Conservation (phyloP, 1,140 invertebrate genomes). For the Drosophila leontia region DNA sequence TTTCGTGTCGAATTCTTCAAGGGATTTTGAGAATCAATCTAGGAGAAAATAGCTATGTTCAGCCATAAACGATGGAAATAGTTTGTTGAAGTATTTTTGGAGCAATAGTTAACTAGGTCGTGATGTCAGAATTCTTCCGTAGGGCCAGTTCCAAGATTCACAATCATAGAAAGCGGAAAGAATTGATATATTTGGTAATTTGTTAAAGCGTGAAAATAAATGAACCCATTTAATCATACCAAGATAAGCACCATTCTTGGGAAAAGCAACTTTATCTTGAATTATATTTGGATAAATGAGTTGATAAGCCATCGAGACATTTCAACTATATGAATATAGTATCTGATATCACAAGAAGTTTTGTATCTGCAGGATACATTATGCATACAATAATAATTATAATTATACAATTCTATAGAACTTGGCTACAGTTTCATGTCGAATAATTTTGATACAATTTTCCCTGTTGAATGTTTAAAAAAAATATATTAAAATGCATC, state of each 20-base stretch:
- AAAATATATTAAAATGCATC: not conserved
- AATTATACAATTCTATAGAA: not conserved
- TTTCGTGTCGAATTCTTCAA: not conserved
- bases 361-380: too few species aligned
- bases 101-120: constrained; percentile 5
- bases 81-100: not conserved
- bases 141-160: not conserved
- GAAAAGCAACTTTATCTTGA: not conserved
- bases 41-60: not conserved
- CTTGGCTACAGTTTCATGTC: not conserved
- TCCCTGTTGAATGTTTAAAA: not conserved
- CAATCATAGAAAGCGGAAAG: not conserved
- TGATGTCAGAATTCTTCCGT: not conserved
- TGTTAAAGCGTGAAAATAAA: too few species aligned
- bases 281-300: constrained; percentile 1
- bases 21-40: not conserved
- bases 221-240: not conserved
- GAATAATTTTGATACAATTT: not conserved
- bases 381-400: not conserved
- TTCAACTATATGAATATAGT: not conserved
- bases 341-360: not conserved
- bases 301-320: constrained; percentile 8
- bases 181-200: not conserved
- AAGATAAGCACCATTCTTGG: not conserved
- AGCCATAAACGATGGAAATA: not conserved